Conservation (phyloP, 2,888 invertebrate genomes). For the Esperia sulphurella region DNA sequence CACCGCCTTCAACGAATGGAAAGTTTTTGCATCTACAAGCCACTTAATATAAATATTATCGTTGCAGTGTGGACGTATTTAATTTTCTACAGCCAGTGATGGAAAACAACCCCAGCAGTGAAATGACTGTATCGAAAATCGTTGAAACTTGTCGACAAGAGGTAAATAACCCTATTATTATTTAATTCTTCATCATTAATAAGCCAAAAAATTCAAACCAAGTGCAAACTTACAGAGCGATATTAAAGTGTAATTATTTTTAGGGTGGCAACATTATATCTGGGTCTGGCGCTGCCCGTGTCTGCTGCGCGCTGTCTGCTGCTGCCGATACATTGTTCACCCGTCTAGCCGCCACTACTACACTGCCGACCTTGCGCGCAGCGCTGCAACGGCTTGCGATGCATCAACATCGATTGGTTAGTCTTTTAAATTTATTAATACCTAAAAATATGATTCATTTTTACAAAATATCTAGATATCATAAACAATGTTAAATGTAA, state of each 20-base stretch:
- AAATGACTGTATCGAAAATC: constrained; percentile 86
- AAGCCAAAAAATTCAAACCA: too few species aligned
- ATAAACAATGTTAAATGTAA: too few species aligned
- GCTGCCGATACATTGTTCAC: constrained; percentile 95
- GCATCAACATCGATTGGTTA: constrained; percentile 90
- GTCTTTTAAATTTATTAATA: too few species aligned
- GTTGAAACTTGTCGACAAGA: constrained; percentile 80
- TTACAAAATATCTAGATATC: too few species aligned
- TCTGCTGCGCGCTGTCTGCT: constrained; percentile 93
- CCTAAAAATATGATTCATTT: too few species aligned
- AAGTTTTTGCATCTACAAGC: too few species aligned
- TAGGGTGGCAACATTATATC: constrained; percentile 80
- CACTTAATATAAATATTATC: constrained; percentile 1
- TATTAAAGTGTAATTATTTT: too few species aligned
- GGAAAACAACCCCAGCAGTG: constrained; percentile 80
- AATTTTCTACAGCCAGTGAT: constrained; percentile 87
- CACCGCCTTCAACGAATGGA: too few species aligned
- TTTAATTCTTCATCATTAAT: too few species aligned
- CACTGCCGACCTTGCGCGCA: constrained; percentile 89
- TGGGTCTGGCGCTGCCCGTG: constrained; percentile 90
- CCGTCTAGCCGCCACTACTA: constrained; percentile 91
- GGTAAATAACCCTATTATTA: constrained; percentile 48
- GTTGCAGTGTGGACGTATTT: constrained; percentile 88
- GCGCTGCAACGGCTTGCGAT: constrained; percentile 90
- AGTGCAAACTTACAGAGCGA: too few species aligned